These are phyloP conservation scores for Podarcis muralis DNA, from an alignment of 2,113 vertebrate species.

Conservation along the genomic window DNA sequence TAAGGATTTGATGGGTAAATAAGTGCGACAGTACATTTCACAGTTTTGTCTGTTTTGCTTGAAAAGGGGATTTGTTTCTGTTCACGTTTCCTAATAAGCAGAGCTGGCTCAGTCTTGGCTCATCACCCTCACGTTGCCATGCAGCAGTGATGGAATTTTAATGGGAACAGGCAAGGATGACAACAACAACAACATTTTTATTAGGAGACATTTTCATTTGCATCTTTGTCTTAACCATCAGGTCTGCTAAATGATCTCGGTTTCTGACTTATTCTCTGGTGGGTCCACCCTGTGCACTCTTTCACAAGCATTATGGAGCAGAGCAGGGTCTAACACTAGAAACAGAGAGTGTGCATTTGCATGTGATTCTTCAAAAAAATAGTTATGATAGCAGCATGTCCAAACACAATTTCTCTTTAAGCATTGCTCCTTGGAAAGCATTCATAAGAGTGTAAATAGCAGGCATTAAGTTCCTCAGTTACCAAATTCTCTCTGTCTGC, in stretches of 20 bases:
- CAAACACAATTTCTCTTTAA: background rate
- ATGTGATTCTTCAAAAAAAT: background rate
- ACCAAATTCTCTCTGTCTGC: background rate
- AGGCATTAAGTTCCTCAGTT: background rate
- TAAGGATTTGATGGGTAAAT: background rate
- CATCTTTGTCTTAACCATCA: background rate
- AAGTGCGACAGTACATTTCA: background rate
- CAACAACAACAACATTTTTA: background rate
- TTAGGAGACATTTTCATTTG: background rate
- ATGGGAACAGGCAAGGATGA: background rate
- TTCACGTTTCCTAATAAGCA: background rate
- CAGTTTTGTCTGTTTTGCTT: background rate
- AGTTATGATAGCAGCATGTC: background rate
- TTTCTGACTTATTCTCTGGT: too few species aligned
- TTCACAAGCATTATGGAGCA: background rate
- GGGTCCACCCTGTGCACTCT: background rate
- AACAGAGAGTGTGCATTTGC: background rate
- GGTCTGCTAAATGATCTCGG: background rate
- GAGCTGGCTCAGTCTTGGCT: background rate
- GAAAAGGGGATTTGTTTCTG: background rate
- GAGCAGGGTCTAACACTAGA: background rate
- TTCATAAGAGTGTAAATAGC: background rate
- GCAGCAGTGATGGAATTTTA: constrained; percentile 4
- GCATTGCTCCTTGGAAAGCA: background rate
- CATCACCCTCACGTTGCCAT: background rate